These are phyloP conservation scores for Parthenolecanium corni DNA, from an alignment of 2,888 invertebrate genomes.

Conservation along the genomic window DNA sequence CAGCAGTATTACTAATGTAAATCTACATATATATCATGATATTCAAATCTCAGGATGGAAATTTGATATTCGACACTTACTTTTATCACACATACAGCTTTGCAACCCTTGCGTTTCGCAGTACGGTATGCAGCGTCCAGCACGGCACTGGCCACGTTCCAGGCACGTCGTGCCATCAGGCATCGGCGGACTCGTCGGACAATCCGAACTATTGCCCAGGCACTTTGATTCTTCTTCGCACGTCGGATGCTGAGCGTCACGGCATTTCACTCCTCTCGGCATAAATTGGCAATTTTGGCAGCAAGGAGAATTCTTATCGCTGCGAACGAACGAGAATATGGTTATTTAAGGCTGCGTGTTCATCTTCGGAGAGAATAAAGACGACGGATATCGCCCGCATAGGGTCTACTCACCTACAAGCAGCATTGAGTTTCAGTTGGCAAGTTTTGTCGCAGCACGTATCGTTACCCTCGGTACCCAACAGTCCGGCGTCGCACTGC, in stretches of 20 bases:
- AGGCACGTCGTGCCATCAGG: conserved; percentile 77
- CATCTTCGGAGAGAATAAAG: neutral
- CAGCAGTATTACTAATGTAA: too few species aligned
- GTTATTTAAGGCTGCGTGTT: too few species aligned
- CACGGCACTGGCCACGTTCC: conserved; percentile 78
- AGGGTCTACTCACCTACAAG: conserved; percentile 60
- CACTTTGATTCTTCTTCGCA: conserved; percentile 87
- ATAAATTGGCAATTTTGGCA: conserved; percentile 85
- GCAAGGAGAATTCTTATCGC: conserved; percentile 93
- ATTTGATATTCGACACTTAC: conserved; percentile 44
- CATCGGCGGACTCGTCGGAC: conserved; percentile 77
- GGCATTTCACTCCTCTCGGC: conserved; percentile 67
- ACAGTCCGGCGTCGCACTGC: conserved; percentile 88
- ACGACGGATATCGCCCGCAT: neutral
- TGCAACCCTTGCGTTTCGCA: conserved; percentile 87
- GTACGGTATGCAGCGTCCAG: conserved; percentile 86
- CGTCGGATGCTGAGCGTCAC: conserved; percentile 80
- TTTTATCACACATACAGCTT: conserved; percentile 93
- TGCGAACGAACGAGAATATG: conserved; percentile 39
- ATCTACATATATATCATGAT: too few species aligned
- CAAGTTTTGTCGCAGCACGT: conserved; percentile 90
- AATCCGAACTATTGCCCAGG: conserved; percentile 67
- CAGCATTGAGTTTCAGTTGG: conserved; percentile 67
- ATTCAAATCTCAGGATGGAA: too few species aligned
- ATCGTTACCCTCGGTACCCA: conserved; percentile 87